Base-by-base conservation (phyloP, 1,140 invertebrate species). In the Formica selysi region DNA sequence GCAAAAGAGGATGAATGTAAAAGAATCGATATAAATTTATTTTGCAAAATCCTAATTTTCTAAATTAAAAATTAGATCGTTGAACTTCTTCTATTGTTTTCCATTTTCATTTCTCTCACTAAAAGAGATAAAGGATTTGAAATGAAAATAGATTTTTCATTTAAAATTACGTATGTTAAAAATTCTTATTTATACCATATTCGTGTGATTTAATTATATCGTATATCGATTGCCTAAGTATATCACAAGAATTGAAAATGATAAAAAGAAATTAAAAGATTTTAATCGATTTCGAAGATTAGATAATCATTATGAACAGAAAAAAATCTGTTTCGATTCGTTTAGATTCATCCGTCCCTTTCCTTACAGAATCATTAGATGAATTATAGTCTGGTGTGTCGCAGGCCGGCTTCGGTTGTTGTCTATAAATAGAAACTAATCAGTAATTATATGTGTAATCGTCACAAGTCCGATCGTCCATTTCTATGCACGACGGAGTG, bases 341-440 rank as follows among this genome's bases (percentile, higher is more conserved):
- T 61, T 83, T 57, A 73, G 48, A 22, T 61, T 73, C 68, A 48
- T 74, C 29, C 68, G 54, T 61, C 41, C 29, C 54, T 74, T 74
- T 48, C 44, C 29, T 83, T 57, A 54, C 68, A 74, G 38, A 74
- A 64, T 86, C 48, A 16, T 83, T 80, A 71, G 74, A 89, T 81
- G 26, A 87, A 89, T 85, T 76, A 64, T 80, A 81, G 74, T 85
- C 76, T 67, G 67, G 22, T 81, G 62, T 89, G 59, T 78, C 86
- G 70, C 74, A 87, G 88, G 85, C 85, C 88, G 83, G 62, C 61
- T 62, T 85, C 19, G 22, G 38, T 62, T 85, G 51, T 78, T 85
- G 65, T 11, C 59, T 62, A 85, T 81, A 57, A 61, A 51, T 78
- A 85, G 54, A 89, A 81, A 76, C 61, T 48, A 76, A 86, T 70